These are phyloP conservation scores for cat (Felis catus) DNA, from an alignment of 2,113 vertebrate species.

Conservation along the genomic window F.catus_Fca126_mat1.0 CM031422.1:52159501-52160000, in stretches of 20 bases:
- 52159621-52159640: not conserved
- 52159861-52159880: not conserved
- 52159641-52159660: not conserved
- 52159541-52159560: not conserved
- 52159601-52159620: not conserved
- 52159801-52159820: not conserved
- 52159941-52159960: no score
- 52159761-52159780: not conserved
- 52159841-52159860: not conserved
- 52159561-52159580: not conserved
- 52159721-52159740: not conserved
- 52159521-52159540: not conserved
- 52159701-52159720: not conserved
- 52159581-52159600: not conserved
- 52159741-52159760: not conserved
- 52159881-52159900: not conserved
- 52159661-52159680: not conserved
- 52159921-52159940: not conserved
- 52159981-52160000: no score
- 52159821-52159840: not conserved
- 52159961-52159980: no score
- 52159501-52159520: not conserved
- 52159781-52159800: not conserved
- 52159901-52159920: not conserved
- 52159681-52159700: not conserved